Conservation (phyloP, 2,797 vertebrate genomes). For the Apogon hyalosoma region DNA sequence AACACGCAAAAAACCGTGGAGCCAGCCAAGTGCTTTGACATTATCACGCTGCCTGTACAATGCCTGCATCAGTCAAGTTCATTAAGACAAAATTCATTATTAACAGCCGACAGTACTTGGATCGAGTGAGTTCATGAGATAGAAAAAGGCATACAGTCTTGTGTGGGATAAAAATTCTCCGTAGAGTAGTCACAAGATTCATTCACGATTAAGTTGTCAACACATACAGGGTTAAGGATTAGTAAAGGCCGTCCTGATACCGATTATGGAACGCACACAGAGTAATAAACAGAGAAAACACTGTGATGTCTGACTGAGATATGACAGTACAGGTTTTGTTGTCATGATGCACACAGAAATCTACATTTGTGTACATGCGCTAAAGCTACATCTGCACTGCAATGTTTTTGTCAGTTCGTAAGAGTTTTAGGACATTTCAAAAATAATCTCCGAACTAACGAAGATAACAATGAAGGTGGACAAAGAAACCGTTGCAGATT, state of each 20-base stretch:
- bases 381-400: neutral
- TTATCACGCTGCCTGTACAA: conserved; percentile 64
- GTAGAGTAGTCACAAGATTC: conserved; percentile 56
- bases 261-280: conserved; percentile 36
- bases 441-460: too few species aligned
- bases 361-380: conserved; percentile 38
- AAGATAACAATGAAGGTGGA: too few species aligned
- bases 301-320: conserved; percentile 46
- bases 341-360: conserved; percentile 39
- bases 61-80: conserved; percentile 68
- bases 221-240: conserved; percentile 56
- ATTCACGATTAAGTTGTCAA: conserved; percentile 59
- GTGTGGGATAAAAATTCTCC: conserved; percentile 48
- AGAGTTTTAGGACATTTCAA: too few species aligned
- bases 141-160: conserved; percentile 71
- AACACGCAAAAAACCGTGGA: conserved; percentile 76
- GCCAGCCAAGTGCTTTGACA: conserved; percentile 69
- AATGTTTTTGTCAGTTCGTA: too few species aligned
- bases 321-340: conserved; percentile 31
- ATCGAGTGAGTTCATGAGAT: conserved; percentile 58
- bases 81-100: conserved; percentile 65
- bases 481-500: too few species aligned
- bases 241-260: conserved; percentile 61
- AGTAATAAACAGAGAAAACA: conserved; percentile 52
- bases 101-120: conserved; percentile 66